Evolutionary conservation across 2,888 invertebrate genomes (phyloP), one percentile per base, ranked within the genome.

Genomic region (Amorpha juglandis): DNA sequence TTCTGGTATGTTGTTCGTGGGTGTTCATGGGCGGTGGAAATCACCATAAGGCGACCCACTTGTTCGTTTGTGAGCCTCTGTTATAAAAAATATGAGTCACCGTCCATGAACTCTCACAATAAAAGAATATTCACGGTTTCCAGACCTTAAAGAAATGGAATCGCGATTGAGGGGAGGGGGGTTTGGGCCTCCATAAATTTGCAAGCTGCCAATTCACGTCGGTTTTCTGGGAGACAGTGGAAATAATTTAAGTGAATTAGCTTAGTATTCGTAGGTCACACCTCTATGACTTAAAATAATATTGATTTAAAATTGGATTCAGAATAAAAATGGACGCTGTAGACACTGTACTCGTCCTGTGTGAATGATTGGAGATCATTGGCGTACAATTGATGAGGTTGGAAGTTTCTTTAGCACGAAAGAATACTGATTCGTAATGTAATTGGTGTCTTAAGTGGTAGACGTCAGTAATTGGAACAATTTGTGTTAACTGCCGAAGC

Each of bases 401-500:
- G 35, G 35, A 55, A 55, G 14, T 35, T 7, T 16, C 19, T 69
- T 79, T 81, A 80, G 75, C 70, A 73, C 73, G 72, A 74, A 77
- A 77, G 73, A 79, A 80, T 83, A 80, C 58, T 78, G 78, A 83
- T 83, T 83, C 76, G 81, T 85, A 84, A 86, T 83, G 78, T 81
- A 86, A 85, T 86, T 86, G 83, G 80, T 82, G 75, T 81, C 78
- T 81, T 77, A 81, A 71, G 75, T 80, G 74, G 74, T 74, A 67
- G 77, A 76, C 58, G 79, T 73, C 74, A 78, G 79, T 83, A 88
- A 86, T 87, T 85, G 82, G 78, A 73, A 75, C 86, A 87, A 87
- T 87, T 88, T 83, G 81, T 76, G 82, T 78, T 85, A 86, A 84
- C 83, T 80, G 80, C 79, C 78, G 74, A 75, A 76, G 79, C 76